Evolutionary conservation across 1,140 invertebrate species (phyloP), one percentile per base, ranked within the genome.

Genomic region (Caenorhabditis briggsae): DNA sequence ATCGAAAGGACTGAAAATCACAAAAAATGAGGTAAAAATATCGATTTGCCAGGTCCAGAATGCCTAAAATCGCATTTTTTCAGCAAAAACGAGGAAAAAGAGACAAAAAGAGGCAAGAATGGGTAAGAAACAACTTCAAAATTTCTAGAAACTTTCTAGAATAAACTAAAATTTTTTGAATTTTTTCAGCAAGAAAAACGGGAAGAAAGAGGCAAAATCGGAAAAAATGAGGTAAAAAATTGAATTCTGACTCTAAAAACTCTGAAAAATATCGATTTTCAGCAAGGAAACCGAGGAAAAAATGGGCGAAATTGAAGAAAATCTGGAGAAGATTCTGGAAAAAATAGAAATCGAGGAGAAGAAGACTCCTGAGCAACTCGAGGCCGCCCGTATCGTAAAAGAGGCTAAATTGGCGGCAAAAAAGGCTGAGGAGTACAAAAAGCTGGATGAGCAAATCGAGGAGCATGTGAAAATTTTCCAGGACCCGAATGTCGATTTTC

Each of bases 171-270:
- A 2, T 33, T 2, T 33, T 33, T 33, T 33, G 1, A 33, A 33
- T 33, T 33, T 33, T 33, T 33, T 33, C 33, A 33, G 33, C 33
- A 33, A 33, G 33, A 33, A 33, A 33, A 33, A 33, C 33, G 33
- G 33, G 33, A 33, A 33, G 33, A 33, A 33, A 33, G 33, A 33
- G 33, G 33, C 1, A 33, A 33, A 33, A 33, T 1, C 3, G 33
- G 33, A 33, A 33, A 33, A 70, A 41, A 70, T 70, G 64, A 70
- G 64, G 64, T 48, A 70, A 70, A 18, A 70, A 25, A 70, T 16
- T 0, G 11, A 70, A 70, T 25, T 61, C 23, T 11, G 18, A 3
- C 11, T 11, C 33, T 33, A 33, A 61, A 61, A 12, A 5, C 12
- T 20, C 20, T 0, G 16, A 2, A 70, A 70, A 70, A 46, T 18